These are phyloP conservation scores for Buphagus erythrorhynchus DNA, from an alignment of 2,797 vertebrate genomes.

Conservation along the genomic window DNA sequence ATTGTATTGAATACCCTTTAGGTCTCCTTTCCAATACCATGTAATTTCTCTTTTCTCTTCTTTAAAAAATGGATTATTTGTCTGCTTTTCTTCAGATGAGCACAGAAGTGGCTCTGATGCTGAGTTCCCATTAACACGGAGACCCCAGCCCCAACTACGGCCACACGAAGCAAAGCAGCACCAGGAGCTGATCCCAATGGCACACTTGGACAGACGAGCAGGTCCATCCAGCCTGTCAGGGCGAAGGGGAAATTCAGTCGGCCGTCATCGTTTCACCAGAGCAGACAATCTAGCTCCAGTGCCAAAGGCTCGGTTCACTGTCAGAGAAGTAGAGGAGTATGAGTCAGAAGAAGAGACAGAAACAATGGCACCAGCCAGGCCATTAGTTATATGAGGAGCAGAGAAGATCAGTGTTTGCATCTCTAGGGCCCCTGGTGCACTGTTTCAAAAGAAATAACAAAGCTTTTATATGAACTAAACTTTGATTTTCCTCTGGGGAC, in stretches of 20 bases:
- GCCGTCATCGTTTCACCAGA: neutral
- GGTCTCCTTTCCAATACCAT: neutral
- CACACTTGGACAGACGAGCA: neutral
- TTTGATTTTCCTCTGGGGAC: neutral
- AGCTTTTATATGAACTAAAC: neutral
- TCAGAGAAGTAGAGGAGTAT: neutral
- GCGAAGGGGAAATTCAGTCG: neutral
- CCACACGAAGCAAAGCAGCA: neutral
- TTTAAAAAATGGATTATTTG: neutral
- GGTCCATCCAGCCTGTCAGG: neutral
- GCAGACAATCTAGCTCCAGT: neutral
- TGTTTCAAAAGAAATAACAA: constrained; percentile 55
- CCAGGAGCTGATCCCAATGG: constrained; percentile 34
- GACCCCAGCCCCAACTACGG: neutral
- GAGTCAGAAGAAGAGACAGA: constrained; percentile 69
- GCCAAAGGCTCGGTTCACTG: constrained; percentile 25
- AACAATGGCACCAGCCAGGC: neutral
- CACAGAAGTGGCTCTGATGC: neutral
- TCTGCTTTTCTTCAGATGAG: constrained; percentile 56
- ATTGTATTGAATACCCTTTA: neutral
- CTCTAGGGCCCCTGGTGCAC: neutral
- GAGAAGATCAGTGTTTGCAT: neutral
- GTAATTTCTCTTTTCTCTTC: neutral
- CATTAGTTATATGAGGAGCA: constrained; percentile 54
- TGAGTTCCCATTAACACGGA: neutral